Percentiles rank a stretch among this genome's conserved stretches.
Evolutionary conservation across 2,113 vertebrate genomes (phyloP).

Genomic region (Pipa parva): DNA sequence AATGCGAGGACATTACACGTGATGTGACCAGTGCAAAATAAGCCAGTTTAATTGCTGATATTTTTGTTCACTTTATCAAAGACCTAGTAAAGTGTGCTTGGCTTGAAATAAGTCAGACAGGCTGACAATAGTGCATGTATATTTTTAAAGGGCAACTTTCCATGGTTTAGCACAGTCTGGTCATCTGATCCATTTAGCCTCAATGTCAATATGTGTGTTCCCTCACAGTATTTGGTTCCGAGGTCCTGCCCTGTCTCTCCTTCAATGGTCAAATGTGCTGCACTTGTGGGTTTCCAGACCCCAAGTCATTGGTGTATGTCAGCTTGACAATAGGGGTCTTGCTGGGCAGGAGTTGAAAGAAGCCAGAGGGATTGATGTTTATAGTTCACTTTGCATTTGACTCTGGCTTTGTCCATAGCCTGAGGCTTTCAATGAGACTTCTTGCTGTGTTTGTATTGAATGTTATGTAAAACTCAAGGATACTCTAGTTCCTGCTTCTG

Average conservation of each 20-base stretch:
- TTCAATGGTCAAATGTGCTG: neutral
- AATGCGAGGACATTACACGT: neutral
- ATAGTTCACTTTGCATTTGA: conserved; percentile 4
- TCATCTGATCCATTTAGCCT: neutral
- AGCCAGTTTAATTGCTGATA: too few relatives aligned
- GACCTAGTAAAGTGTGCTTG: too few relatives aligned
- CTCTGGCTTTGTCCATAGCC: conserved; percentile 17
- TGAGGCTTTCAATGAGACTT: neutral
- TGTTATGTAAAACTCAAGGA: conserved; percentile 4
- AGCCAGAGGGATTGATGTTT: conserved; percentile 1
- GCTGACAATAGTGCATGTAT: neutral
- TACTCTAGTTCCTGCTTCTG: conserved; percentile 16
- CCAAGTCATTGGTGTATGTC: neutral
- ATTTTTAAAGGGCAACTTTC: too few relatives aligned
- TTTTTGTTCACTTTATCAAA: too few relatives aligned
- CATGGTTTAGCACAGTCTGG: neutral
- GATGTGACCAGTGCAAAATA: too few relatives aligned
- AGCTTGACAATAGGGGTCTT: conserved; percentile 11
- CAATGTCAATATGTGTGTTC: neutral
- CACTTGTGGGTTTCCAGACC: conserved; percentile 10
- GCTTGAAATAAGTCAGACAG: neutral
- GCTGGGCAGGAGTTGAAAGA: conserved; percentile 12
- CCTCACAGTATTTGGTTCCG: neutral
- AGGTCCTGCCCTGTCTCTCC: neutral
- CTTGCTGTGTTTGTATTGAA: conserved; percentile 1